These are phyloP conservation scores for Neuroscelio doddi DNA, from an alignment of 2,888 invertebrate species.

Conservation along the genomic window DNA sequence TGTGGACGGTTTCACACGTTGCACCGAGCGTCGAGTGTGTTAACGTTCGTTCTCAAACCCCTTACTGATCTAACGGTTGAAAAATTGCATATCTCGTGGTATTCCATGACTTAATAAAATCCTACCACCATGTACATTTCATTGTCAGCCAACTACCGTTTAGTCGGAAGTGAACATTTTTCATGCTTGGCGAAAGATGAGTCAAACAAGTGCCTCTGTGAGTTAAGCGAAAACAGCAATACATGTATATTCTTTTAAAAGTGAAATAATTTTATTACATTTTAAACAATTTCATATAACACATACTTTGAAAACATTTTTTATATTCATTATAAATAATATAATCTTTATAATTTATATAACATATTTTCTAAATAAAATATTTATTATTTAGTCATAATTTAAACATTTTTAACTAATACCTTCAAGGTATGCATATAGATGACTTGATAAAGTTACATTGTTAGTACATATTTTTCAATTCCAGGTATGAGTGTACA, in stretches of 20 bases:
- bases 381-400: no score
- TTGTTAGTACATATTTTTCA: slow-evolving; percentile 14
- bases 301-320: no score
- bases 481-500: slow-evolving; percentile 14
- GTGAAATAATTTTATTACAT: no score
- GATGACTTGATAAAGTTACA: not conserved
- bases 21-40: slow-evolving; percentile 24
- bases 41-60: slow-evolving; percentile 35
- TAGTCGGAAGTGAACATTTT: slow-evolving; percentile 53
- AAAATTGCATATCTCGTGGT: slow-evolving; percentile 29
- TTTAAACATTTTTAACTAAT: not conserved
- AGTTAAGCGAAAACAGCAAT: not conserved
- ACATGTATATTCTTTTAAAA: no score
- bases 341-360: no score
- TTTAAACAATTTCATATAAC: no score
- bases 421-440: not conserved
- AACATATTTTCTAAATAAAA: no score
- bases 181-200: slow-evolving; percentile 34
- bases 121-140: slow-evolving; percentile 22
- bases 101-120: slow-evolving; percentile 23
- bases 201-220: slow-evolving; percentile 20
- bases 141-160: slow-evolving; percentile 53
- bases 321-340: no score
- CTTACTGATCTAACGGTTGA: slow-evolving; percentile 23
- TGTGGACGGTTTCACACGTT: slow-evolving; percentile 38